Evolutionary conservation across 2,113 vertebrate genomes (phyloP).

Genomic region (Bubo blakistoni): DNA sequence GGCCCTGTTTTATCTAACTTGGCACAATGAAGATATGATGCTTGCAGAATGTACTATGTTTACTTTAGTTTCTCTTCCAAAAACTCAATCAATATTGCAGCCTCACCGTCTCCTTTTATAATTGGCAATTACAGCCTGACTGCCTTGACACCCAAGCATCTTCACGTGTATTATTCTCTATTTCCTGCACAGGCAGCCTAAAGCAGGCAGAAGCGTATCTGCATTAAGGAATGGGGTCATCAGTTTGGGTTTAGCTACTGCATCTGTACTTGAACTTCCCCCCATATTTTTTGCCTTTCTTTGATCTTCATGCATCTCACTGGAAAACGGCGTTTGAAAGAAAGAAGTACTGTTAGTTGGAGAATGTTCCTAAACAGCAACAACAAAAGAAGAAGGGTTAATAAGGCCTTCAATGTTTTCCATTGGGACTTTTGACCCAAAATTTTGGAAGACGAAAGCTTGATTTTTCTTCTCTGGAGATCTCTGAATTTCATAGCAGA

Average conservation of each 20-base stretch:
- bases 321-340: not conserved
- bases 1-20: constrained; percentile 49
- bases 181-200: not conserved
- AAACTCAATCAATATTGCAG: constrained; percentile 53
- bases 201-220: not conserved
- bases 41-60: constrained; percentile 44
- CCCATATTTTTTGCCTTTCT: not conserved
- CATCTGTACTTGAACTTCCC: not conserved
- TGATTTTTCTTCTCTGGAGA: not conserved
- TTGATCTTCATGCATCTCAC: not conserved
- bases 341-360: not conserved
- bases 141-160: not conserved
- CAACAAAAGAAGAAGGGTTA: not conserved
- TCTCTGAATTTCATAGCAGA: not conserved
- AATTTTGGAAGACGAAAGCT: not conserved
- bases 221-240: not conserved
- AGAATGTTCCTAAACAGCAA: not conserved
- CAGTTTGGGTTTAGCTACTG: not conserved
- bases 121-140: constrained; percentile 35
- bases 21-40: constrained; percentile 22
- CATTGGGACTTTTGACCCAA: not conserved
- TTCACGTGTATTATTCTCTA: not conserved
- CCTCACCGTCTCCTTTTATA: constrained; percentile 29
- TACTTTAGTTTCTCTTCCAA: constrained; percentile 34
- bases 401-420: not conserved